Evolutionary conservation across 2,888 invertebrate species (phyloP).

Genomic region (Nemurella pictetii): DNA sequence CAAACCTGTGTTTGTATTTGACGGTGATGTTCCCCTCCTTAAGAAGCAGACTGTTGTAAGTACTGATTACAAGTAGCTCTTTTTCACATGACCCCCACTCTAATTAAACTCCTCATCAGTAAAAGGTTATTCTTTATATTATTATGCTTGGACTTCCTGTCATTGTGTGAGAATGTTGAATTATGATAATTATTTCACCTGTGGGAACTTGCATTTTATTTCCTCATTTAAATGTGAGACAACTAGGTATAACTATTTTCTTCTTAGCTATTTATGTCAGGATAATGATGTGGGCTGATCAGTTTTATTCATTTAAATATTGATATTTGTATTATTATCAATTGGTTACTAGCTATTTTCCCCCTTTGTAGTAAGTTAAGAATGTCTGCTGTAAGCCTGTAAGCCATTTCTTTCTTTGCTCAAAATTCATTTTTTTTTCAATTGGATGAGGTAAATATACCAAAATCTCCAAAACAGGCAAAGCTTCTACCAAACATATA

Average conservation of each 20-base stretch:
- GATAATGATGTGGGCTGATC: neutral
- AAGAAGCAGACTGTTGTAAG: conserved; percentile 92
- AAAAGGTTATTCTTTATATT: conserved; percentile 41
- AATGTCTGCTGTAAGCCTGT: too few species aligned
- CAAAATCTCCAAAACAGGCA: too few species aligned
- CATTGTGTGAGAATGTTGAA: conserved; percentile 42
- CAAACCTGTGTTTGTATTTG: conserved; percentile 97
- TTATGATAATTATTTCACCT: conserved; percentile 40
- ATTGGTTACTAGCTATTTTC: neutral
- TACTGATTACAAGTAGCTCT: conserved; percentile 42
- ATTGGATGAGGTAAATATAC: too few species aligned
- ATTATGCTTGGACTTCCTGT: conserved; percentile 41
- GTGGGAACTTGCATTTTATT: conserved; percentile 40
- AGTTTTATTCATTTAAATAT: neutral
- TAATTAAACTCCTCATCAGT: conserved; percentile 42
- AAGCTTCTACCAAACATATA: too few species aligned
- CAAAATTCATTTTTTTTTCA: too few species aligned
- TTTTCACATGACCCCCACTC: conserved; percentile 40
- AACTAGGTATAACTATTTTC: conserved; percentile 16
- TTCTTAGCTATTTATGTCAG: conserved; percentile 22
- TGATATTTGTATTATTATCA: neutral
- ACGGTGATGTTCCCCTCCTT: conserved; percentile 90
- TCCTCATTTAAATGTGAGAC: conserved; percentile 40
- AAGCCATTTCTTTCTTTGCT: too few species aligned
- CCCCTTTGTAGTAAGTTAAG: neutral